Evolutionary conservation across 2,888 invertebrate genomes (phyloP), one percentile per base, ranked within the genome.

Genomic region (Biston stratarius): DNA sequence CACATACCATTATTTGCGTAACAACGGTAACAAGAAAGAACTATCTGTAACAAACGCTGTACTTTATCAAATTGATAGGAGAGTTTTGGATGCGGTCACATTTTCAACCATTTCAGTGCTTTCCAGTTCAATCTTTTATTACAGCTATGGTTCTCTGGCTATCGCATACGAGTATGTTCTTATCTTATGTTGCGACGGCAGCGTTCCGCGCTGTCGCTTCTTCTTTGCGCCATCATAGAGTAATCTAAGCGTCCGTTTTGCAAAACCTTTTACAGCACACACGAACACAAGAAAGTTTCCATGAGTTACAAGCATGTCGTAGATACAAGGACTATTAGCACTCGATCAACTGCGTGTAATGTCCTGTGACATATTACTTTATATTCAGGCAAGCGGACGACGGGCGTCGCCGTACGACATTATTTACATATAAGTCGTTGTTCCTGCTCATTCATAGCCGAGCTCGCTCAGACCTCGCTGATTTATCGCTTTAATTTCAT

Each of bases 401-500:
- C 80, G 77, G 77, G 83, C 83, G 87, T 74, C 73, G 85, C 78
- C 84, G 79, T 84, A 84, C 85, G 83, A 88, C 88, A 84, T 88
- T 92, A 92, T 93, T 93, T 92, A 92, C 92, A 92, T 92, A 90
- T 84, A 91, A 84, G 87, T 87, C 90, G 88, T 88, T 90, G 90
- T 89, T 91, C 89, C 87, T 82, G 79, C 85, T 90, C 92, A 91
- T 92, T 92, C 91, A 89, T 87, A 80, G 87, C 83, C 81, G 80
- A 82, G 83, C 83, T 77, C 81, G 83, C 82, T 81, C 84, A 80
- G 81, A 77, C 78, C 83, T 81, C 76, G 82, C 85, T 91, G 92
- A 94, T 93, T 93, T 93, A 93, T 93, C 83, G 88, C 87, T 87
- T 91, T 92, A 92, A 93, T 93, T 93, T 94, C 91, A 91, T 92